Evolutionary conservation across 1,140 invertebrate genomes (phyloP).

Genomic region (Sarcophaga bullata): DNA sequence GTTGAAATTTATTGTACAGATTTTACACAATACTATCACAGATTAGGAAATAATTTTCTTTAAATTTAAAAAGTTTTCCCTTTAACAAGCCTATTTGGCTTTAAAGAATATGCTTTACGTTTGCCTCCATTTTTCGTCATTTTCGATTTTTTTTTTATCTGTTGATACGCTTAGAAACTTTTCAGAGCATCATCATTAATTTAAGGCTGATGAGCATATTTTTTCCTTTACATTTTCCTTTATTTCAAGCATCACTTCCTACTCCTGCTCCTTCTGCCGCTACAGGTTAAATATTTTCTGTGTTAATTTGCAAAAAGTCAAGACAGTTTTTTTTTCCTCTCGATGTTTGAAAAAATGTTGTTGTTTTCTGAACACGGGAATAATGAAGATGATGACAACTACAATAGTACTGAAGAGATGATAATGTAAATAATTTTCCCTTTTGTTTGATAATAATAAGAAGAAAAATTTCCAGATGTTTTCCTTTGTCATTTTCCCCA

Average conservation of each 20-base stretch:
- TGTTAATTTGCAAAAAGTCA: conserved; percentile 37
- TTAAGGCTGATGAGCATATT: conserved; percentile 25
- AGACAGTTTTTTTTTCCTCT: conserved; percentile 24
- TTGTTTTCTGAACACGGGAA: background rate
- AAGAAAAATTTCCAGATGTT: background rate
- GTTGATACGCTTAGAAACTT: background rate
- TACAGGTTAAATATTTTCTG: background rate
- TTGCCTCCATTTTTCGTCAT: background rate
- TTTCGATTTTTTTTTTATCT: background rate
- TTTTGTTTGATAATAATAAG: too few species aligned
- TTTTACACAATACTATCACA: background rate
- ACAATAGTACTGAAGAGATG: background rate
- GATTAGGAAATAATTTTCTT: background rate
- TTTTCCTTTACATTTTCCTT: background rate
- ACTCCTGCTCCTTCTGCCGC: background rate
- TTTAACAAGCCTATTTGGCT: too few species aligned
- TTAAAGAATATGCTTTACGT: too few species aligned
- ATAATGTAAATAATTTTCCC: too few species aligned
- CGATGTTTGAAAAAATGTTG: background rate
- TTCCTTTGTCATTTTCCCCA: background rate
- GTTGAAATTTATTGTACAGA: too few species aligned
- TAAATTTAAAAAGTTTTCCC: background rate
- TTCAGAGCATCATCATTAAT: conserved; percentile 27
- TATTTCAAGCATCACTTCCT: background rate
- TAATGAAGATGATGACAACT: background rate